A percentile compares a stretch with the other conserved stretches of the same genome.
Conservation (phyloP, 2,888 invertebrate genomes). For the Athetis lepigone region DNA sequence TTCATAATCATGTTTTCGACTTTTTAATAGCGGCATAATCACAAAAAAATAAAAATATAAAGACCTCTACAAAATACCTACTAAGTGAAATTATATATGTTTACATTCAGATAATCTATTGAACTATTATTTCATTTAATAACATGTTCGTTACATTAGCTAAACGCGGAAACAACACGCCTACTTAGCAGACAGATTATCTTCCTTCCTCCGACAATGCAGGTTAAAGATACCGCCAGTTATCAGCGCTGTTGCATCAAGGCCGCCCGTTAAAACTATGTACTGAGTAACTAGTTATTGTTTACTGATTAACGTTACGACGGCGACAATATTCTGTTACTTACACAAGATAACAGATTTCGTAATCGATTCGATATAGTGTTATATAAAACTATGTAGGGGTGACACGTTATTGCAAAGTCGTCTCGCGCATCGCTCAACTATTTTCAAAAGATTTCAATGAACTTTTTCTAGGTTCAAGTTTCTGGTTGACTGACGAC, state of each 20-base stretch:
- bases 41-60: background rate
- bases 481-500: constrained; percentile 41
- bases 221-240: constrained; percentile 31
- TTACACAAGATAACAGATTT: constrained; percentile 37
- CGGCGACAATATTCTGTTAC: constrained; percentile 28
- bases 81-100: background rate
- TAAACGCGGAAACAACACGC: background rate
- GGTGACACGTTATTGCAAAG: constrained; percentile 22
- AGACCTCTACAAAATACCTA: background rate
- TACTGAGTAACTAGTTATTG: constrained; percentile 27
- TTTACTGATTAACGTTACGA: constrained; percentile 39
- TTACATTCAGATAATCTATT: background rate
- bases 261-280: constrained; percentile 30
- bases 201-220: constrained; percentile 19
- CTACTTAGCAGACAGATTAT: constrained; percentile 14
- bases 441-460: constrained; percentile 26
- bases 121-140: background rate
- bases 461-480: constrained; percentile 26
- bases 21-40: background rate
- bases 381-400: constrained; percentile 20
- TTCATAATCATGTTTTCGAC: no score
- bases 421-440: constrained; percentile 7
- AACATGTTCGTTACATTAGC: background rate
- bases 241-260: constrained; percentile 37
- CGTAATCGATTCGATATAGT: constrained; percentile 20